Base-by-base conservation (phyloP, 2,888 invertebrate genomes). In the Plagodis dolabraria region DNA sequence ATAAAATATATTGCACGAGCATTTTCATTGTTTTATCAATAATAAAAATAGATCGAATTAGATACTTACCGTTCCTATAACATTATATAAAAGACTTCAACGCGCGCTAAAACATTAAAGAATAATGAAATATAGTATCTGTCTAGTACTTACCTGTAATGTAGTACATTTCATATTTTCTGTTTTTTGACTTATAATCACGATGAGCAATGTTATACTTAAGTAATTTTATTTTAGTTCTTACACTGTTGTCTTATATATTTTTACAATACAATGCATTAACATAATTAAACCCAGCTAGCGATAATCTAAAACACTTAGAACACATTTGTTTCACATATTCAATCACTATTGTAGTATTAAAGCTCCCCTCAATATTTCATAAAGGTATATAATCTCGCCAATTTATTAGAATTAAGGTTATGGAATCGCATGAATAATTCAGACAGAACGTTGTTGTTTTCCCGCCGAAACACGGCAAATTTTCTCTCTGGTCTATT, bases 361-460 rank as follows among this genome's bases (percentile, higher is more conserved):
- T 53, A 33, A 38, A 54, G 42, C 53, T 40, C 43, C 59, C 53
- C 44, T 38, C 55, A 61, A 56, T 47, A 63, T 48, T 56, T 50
- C 48, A 52, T 47, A 60, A 63, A 62, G 65, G 61, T 64, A 22
- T 22, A 22, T 22, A 63, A 67, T 64, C 68, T 22, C 64, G 44
- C 57, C 57, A 74, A 79, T 91, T 87, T 89, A 84, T 89, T 85
- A 85, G 75, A 59, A 78, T 80, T 77, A 79, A 58, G 54, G 59
- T 46, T 49, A 49, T 43, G 40, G 9, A 42, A 36, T 57, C 9
- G 56, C 62, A 70, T 88, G 86, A 83, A 90, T 90, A 70, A 90
- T 90, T 88, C 87, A 89, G 79, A 22, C 22, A 22, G 51, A 44
- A 52, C 65, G 79, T 56, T 85, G 85, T 83, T 83, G 81, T 86